phyloP scores from a whole-genome alignment of 2,113 vertebrate genomes.

The Rhombomys opimus region DNA sequence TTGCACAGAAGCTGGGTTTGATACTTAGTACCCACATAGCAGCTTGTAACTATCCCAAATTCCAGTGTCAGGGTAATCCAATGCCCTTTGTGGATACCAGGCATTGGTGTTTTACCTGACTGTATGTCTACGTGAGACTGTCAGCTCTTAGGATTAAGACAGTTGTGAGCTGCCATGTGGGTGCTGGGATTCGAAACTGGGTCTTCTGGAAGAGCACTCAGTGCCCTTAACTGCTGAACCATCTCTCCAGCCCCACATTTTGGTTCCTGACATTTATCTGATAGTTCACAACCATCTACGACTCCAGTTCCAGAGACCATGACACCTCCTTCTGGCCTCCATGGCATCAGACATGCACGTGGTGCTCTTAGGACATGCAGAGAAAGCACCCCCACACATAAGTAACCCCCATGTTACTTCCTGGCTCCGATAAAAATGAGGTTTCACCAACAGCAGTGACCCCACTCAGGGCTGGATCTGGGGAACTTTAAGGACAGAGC shows the following conservation, averaged over 20 bases:
- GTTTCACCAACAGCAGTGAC: not conserved
- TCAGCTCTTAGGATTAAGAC: too few species aligned
- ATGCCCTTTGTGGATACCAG: not conserved
- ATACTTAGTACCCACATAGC: not conserved
- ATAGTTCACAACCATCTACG: not conserved
- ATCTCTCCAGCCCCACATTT: too few species aligned
- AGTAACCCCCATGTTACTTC: not conserved
- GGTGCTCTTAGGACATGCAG: not conserved
- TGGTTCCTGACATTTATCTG: not conserved
- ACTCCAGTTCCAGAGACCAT: not conserved
- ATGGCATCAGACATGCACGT: not conserved
- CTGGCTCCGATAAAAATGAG: not conserved
- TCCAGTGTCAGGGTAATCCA: not conserved
- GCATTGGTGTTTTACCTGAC: not conserved
- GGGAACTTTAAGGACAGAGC: not conserved
- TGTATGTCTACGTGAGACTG: too few species aligned
- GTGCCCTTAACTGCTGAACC: too few species aligned
- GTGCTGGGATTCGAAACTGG: too few species aligned
- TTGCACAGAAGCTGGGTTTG: not conserved
- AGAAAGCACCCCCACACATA: not conserved
- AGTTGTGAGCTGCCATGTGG: too few species aligned
- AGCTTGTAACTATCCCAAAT: not conserved
- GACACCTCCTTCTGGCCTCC: not conserved
- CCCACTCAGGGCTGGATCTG: rapidly evolving
- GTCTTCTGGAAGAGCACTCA: too few species aligned